Base-by-base conservation (phyloP, 1,140 invertebrate genomes). In the Panagrolaimus sp. region DNA sequence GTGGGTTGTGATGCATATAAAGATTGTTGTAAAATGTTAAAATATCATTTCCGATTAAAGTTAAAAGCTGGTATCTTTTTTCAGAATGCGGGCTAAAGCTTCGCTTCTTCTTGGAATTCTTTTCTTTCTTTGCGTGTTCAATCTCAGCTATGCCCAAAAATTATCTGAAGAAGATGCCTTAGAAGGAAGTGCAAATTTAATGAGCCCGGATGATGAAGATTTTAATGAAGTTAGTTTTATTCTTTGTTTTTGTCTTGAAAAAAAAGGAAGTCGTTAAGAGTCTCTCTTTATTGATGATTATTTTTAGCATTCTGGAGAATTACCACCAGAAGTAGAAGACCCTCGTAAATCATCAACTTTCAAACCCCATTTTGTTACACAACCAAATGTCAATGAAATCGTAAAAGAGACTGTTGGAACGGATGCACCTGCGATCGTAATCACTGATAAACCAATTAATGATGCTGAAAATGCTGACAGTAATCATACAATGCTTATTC, bases 131-230 rank as follows among this genome's bases (percentile, higher is more conserved):
- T 58, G 52, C 52, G 52, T 28, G 21, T n/a, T 21, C n/a, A 58
- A 28, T 28, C 10, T 28, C 21, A 17, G 52, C 52, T 58, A 26
- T 26, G 17, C 52, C 8, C 52, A 58, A 58, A 58, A 58, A 17
- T 28, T 58, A 28, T 58, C 52, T 2, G 52, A 58, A 58, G 52
- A 58, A 21, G 52, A 58, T 26, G 52, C 52, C 15, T 26, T 58
- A 26, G 52, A 58, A 17, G 52, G 52, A 12, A 58, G 52, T 58
- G 52, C 52, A 21, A 58, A 58, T 28, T 58, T 58, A 8, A 58
- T 58, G 52, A 58, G 52, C 17, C 52, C 52, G 4, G 52, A 58
- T 58, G 52, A 58, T 24, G 52, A 58, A 17, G 52, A 58, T 21
- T 58, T 28, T 58, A n/a, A 26, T 28, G 21, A 58, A 28, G 52